Percentiles rank a stretch among this genome's conserved stretches.
These are phyloP conservation scores for Mohoua ochrocephala DNA, from an alignment of 2,113 vertebrate genomes.

Conservation along the genomic window DNA sequence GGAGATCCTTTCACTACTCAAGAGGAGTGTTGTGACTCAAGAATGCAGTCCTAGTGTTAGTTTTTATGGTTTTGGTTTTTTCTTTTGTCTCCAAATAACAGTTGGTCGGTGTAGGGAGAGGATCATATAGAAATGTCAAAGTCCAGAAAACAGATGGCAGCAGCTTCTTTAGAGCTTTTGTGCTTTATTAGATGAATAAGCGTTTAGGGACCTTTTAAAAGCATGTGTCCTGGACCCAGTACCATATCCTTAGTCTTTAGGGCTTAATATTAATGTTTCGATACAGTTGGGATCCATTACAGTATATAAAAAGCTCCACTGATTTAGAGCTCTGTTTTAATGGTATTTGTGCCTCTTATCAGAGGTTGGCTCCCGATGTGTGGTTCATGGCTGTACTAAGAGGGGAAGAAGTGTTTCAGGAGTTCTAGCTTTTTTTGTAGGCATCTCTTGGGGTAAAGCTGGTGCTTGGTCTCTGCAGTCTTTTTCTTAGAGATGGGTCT, in stretches of 20 bases:
- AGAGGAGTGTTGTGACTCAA: neutral
- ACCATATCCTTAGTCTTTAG: neutral
- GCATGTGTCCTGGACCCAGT: neutral
- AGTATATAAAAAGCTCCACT: neutral
- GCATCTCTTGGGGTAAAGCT: neutral
- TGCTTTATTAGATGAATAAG: neutral
- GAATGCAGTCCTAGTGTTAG: neutral
- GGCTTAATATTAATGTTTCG: neutral
- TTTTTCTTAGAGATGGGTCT: neutral
- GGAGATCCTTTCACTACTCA: neutral
- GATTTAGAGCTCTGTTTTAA: neutral
- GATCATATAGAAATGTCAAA: neutral
- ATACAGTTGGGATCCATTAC: constrained; percentile 14
- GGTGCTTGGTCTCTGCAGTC: neutral
- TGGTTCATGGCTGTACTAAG: neutral
- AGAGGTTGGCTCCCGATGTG: neutral
- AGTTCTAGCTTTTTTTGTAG: neutral
- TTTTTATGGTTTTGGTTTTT: neutral
- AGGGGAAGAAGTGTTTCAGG: neutral
- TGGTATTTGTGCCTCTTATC: neutral
- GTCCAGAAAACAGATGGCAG: constrained; percentile 1
- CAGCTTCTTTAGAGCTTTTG: neutral
- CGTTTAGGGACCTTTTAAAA: constrained; percentile 27
- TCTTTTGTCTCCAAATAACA: neutral
- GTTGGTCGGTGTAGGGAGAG: neutral